Base-by-base conservation (phyloP, 2,888 invertebrate genomes). In the Leptinotarsa haldemani region DNA sequence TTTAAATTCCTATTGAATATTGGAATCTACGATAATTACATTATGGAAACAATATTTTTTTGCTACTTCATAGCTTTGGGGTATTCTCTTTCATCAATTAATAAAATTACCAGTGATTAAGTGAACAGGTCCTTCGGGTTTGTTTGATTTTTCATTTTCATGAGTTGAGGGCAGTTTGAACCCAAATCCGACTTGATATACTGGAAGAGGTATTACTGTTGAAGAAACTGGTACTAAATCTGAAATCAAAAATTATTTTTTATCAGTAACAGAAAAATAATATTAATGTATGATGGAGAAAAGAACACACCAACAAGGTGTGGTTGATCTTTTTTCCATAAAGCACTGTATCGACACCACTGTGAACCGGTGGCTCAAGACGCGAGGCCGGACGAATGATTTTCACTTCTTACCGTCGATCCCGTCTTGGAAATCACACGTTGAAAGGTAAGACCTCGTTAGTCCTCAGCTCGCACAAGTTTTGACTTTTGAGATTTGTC, bases 221-320 rank as follows among this genome's bases (percentile, higher is more conserved):
- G 92, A 92, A 0, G 92, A 92, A n/a, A 92, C 90, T 12, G 92
- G 89, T 68, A 92, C 88, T 82, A 92, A 87, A 85, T 92, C 92
- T 92, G 83, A 22, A 78, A 75, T 40, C 70, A 70, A 52, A n/a
- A 20, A 16, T 20, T 20, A 40, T 9, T 30, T n/a, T n/a, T 13
- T 12, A 58, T 22, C 13, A 15, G 13, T 58, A 12, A 3, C 9
- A 58, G 18, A 50, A 47, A 52, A 50, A 65, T 53, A 5, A 25
- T 46, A 30, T 46, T 13, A 47, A 3, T 1, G 7, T 1, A 16
- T 50, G 50, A 50, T 12, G 16, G n/a, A 40, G 9, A 1, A 9
- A 40, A 40, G 9, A 9, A 9, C 9, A 9, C 9, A 40, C 40
- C 9, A 40, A 30, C 30, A 30, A 30, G 7, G 40, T 40, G 40